Percentiles rank a stretch among this genome's conserved stretches.
phyloP scores from a whole-genome alignment of 2,888 invertebrate species.

The Calameuta filiformis region DNA sequence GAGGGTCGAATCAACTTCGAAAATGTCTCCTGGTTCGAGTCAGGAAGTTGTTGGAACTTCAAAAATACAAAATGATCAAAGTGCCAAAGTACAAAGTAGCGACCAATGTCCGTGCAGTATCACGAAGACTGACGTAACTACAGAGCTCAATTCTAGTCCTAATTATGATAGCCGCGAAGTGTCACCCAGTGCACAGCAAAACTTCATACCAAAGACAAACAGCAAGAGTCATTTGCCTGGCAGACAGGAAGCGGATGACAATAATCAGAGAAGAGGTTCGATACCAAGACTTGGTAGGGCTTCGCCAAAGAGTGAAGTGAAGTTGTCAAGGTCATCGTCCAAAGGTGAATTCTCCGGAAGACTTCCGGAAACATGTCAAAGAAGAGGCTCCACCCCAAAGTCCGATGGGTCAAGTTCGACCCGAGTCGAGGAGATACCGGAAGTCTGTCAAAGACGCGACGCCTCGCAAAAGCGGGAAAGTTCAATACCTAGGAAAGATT shows the following conservation, averaged over 20 bases:
- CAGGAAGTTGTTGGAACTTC: constrained; percentile 29
- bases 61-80: constrained; percentile 17
- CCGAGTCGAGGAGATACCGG: constrained; percentile 34
- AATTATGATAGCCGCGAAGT: neutral
- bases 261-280: constrained; percentile 37
- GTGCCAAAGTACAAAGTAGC: constrained; percentile 16
- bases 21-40: constrained; percentile 28
- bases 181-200: neutral
- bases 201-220: neutral
- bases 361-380: constrained; percentile 8
- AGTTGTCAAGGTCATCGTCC: constrained; percentile 30
- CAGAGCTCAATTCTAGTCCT: neutral
- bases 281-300: constrained; percentile 36
- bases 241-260: constrained; percentile 33
- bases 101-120: constrained; percentile 16
- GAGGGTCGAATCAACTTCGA: constrained; percentile 34
- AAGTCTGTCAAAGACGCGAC: constrained; percentile 37
- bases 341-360: constrained; percentile 30
- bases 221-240: neutral
- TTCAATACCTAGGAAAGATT: constrained; percentile 34
- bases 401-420: constrained; percentile 33
- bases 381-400: constrained; percentile 34
- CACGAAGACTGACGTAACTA: constrained; percentile 20
- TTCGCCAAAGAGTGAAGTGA: constrained; percentile 38
- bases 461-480: constrained; percentile 32